These are phyloP conservation scores for Drosophila pandora DNA, from an alignment of 1,140 invertebrate genomes.

Conservation along the genomic window DNA sequence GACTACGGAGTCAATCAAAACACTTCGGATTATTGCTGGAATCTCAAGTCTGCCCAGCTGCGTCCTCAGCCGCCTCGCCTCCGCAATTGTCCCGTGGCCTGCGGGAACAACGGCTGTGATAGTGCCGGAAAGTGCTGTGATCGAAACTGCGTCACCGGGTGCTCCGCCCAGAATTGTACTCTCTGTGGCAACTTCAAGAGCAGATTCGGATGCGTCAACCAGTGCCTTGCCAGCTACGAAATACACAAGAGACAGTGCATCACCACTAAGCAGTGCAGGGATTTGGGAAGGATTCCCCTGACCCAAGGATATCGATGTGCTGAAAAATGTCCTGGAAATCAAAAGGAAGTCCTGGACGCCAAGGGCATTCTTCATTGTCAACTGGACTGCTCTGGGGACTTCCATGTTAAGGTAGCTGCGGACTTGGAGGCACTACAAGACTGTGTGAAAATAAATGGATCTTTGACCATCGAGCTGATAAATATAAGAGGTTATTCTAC, in stretches of 20 bases:
- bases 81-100: conserved; percentile 38
- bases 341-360: conserved; percentile 29
- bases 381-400: conserved; percentile 59
- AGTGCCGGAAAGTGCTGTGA: conserved; percentile 57
- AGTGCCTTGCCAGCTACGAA: conserved; percentile 55
- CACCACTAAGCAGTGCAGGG: conserved; percentile 44
- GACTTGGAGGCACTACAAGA: conserved; percentile 56
- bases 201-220: conserved; percentile 50
- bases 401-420: conserved; percentile 36
- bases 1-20: conserved; percentile 27
- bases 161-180: conserved; percentile 48
- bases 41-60: conserved; percentile 40
- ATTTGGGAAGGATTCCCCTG: conserved; percentile 51
- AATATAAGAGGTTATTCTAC: conserved; percentile 60
- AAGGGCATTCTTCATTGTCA: conserved; percentile 45
- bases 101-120: conserved; percentile 53
- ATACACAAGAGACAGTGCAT: conserved; percentile 59
- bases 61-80: conserved; percentile 14
- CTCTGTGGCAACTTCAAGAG: conserved; percentile 55
- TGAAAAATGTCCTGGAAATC: conserved; percentile 61
- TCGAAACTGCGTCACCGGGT: conserved; percentile 60
- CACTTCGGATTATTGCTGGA: conserved; percentile 61
- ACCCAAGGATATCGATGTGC: conserved; percentile 49
- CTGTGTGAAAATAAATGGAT: conserved; percentile 69
- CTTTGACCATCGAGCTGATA: conserved; percentile 63